Base-by-base conservation (phyloP, 2,113 vertebrate species). In the Entelurus aequoreus region DNA sequence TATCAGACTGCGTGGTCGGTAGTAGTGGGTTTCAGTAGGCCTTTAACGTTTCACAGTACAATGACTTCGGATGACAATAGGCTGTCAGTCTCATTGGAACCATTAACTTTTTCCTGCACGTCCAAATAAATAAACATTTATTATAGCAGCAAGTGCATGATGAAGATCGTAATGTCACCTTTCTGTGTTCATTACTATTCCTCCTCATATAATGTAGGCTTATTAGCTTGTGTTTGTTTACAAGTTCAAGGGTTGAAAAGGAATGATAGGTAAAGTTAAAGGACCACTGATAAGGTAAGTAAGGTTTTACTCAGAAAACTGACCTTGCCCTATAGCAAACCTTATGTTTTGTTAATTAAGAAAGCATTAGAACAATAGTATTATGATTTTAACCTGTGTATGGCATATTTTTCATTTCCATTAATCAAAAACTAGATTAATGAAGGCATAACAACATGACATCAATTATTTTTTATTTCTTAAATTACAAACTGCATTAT, bases 51-150 rank as follows among this genome's bases (percentile, higher is more conserved):
- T 40, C 40, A 55, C 52, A 28, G 48, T 36, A 67, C 60, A 55
- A 28, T 56, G 19, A 12, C 59, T 67, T 68, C 67, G 65, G 71
- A 69, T 66, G 60, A 71, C 21, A 70, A 57, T 13, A 62, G 53
- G 57, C 51, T 61, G 46, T 61, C 47, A 38, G 13, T 72, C 74
- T 65, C 67, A 63, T 15, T 50, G 38, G 54, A 68, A 63, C 49
- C 55, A 63, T 60, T 36, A 6, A 44, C 19, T 68, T 68, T 51
- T 38, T 48, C 47, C 21, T n/a, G 14, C 37, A 54, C 19, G 52
- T 63, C 56, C 49, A 67, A 70, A 65, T 14, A 28, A 51, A 50
- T 4, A 69, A 66, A 77, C 48, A 63, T 74, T 78, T 76, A 77
- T 76, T 74, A 62, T 60, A 64, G 53, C 48, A 68, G 55, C 50